Percentiles rank a stretch among this genome's conserved stretches.
phyloP scores from a whole-genome alignment of 2,797 vertebrate genomes.

The Mycteria americana region DNA sequence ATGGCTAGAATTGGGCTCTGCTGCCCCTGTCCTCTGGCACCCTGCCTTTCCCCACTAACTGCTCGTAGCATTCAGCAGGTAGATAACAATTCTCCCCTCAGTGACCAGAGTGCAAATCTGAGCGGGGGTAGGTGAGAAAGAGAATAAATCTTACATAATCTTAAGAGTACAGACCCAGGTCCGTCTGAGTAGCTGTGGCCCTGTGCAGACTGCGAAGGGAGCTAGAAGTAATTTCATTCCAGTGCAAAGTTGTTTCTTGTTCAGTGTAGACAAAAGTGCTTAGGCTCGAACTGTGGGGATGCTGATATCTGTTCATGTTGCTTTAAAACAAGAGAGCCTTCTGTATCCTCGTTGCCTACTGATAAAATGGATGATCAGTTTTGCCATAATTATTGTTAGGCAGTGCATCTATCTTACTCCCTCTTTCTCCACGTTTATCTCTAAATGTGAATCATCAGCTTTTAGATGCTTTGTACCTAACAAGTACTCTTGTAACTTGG shows the following conservation, averaged over 20 bases:
- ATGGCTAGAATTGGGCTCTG: neutral
- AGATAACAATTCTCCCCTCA: neutral
- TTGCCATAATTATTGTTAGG: neutral
- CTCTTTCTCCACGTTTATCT: neutral
- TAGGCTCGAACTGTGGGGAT: neutral
- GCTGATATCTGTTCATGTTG: neutral
- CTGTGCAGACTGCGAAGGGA: neutral
- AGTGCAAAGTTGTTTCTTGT: neutral
- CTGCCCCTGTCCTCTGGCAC: neutral
- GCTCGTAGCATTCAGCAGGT: accelerated
- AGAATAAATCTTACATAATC: neutral
- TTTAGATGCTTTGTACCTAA: neutral
- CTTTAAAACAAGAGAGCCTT: neutral
- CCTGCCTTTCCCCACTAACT: neutral
- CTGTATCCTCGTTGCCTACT: neutral
- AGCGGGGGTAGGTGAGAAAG: neutral
- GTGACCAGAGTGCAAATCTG: neutral
- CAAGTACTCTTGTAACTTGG: neutral
- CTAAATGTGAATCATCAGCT: neutral
- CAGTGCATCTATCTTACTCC: neutral
- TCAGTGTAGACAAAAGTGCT: neutral
- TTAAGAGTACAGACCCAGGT: neutral
- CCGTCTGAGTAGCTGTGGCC: neutral
- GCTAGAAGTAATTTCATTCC: neutral
- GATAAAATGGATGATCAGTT: neutral